Evolutionary conservation across 2,888 invertebrate genomes (phyloP).

Genomic region (Cryptocheilus praepositus): DNA sequence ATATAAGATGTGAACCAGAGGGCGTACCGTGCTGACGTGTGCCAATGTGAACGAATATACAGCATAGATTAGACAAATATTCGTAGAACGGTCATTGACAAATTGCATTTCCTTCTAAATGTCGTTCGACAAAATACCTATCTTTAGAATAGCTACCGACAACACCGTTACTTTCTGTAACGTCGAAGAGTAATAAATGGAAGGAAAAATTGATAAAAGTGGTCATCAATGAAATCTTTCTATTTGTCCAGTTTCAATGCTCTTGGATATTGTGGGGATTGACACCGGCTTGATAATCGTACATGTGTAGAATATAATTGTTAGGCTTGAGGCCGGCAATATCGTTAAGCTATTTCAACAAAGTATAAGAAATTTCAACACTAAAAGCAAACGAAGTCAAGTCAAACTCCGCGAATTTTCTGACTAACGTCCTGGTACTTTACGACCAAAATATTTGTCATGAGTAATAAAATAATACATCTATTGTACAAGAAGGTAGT

Average conservation of each 20-base stretch:
- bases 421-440: no score
- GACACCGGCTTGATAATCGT: no score
- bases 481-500: constrained; percentile 48
- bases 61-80: neutral
- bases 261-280: no score
- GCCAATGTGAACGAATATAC: constrained; percentile 28
- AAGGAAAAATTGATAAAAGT: neutral
- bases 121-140: no score
- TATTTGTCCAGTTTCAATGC: no score
- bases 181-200: no score
- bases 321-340: neutral
- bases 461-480: constrained; percentile 45
- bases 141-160: no score
- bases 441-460: constrained; percentile 6
- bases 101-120: neutral
- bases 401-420: no score
- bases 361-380: neutral
- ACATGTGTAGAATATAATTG: no score
- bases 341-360: neutral
- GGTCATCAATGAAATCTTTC: neutral
- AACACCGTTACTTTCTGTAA: no score
- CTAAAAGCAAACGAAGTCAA: neutral
- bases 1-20: constrained; percentile 41
- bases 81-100: neutral
- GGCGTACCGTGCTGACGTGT: constrained; percentile 60